Evolutionary conservation across 2,797 vertebrate species (phyloP).

Genomic region (Lemur catta): DNA sequence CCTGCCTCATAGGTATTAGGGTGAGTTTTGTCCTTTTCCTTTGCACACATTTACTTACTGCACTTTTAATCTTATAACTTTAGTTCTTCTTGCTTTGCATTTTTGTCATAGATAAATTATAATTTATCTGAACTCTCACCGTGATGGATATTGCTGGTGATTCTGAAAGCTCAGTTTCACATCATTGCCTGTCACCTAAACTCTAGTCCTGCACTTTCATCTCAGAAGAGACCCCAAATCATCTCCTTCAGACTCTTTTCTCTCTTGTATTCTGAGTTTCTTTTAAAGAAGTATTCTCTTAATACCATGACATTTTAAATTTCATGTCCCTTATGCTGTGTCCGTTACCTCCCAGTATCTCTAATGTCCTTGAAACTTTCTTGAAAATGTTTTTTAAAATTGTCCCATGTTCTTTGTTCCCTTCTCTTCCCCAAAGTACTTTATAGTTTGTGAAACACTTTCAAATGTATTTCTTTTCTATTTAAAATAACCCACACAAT

Average conservation of each 20-base stretch:
- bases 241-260: neutral
- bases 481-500: constrained; percentile 15
- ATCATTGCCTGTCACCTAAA: neutral
- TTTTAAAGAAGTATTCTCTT: constrained; percentile 4
- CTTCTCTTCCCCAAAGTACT: neutral
- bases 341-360: neutral
- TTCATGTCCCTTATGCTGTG: neutral
- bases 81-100: constrained; percentile 47
- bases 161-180: neutral
- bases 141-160: neutral
- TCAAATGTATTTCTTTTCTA: neutral
- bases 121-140: neutral
- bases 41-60: constrained; percentile 10
- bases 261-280: neutral
- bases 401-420: neutral
- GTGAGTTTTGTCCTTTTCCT: neutral
- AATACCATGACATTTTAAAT: neutral
- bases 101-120: constrained; percentile 21
- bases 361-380: neutral
- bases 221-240: neutral
- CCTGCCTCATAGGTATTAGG: neutral
- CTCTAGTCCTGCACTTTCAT: neutral
- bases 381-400: constrained; percentile 41
- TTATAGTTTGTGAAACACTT: constrained; percentile 2
- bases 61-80: constrained; percentile 34